Percentiles rank a stretch among this genome's conserved stretches.
Evolutionary conservation across 2,888 invertebrate genomes (phyloP).

Genomic region (Sycophila texana): DNA sequence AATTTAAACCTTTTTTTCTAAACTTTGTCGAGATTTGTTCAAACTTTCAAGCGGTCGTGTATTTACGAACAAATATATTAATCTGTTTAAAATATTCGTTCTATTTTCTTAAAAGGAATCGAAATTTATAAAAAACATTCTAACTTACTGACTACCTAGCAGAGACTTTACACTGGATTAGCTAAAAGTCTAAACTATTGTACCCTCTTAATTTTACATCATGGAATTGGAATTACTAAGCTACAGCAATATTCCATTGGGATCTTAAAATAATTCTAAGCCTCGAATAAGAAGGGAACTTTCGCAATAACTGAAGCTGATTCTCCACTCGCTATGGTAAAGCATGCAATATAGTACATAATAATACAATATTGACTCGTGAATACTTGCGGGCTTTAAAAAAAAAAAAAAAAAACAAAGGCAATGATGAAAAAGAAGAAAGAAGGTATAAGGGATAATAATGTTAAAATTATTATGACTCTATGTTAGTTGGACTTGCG

Average conservation of each 20-base stretch:
- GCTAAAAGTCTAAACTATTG: conserved; percentile 33
- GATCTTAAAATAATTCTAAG: too few species aligned
- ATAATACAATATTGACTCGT: neutral
- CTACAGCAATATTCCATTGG: too few species aligned
- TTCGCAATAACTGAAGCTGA: too few species aligned
- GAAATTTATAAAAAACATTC: conserved; percentile 17
- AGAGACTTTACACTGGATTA: conserved; percentile 22
- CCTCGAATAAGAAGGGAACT: too few species aligned
- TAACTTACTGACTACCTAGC: conserved; percentile 15
- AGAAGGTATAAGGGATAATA: neutral
- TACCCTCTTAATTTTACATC: too few species aligned
- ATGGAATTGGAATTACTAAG: too few species aligned
- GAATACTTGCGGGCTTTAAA: too few species aligned
- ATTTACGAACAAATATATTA: conserved; percentile 30
- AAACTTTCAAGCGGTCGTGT: neutral
- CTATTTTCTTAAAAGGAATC: conserved; percentile 13
- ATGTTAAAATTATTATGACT: neutral
- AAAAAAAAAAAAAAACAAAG: neutral
- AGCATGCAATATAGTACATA: too few species aligned
- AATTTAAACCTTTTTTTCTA: too few species aligned
- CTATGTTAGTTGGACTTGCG: conserved; percentile 3
- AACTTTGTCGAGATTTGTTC: too few species aligned
- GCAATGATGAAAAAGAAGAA: neutral
- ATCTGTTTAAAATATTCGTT: conserved; percentile 23
- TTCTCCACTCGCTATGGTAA: too few species aligned